A percentile compares a stretch with the other conserved stretches of the same genome.
Conservation (phyloP, 2,888 invertebrate species). For the Dascillus cervinus region DNA sequence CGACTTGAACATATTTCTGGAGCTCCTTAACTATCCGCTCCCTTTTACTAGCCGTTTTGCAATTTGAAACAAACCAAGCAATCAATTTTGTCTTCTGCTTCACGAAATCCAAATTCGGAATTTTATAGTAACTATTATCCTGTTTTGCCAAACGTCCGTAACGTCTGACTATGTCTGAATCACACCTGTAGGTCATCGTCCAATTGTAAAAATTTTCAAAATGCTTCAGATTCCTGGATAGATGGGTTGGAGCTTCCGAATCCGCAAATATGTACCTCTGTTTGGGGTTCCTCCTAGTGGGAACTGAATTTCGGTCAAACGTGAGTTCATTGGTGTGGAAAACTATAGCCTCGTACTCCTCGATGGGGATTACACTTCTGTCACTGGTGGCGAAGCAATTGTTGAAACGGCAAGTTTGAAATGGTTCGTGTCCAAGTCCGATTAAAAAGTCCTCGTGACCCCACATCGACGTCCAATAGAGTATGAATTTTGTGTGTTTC, state of each 20-base stretch:
- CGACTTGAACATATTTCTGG: conserved; percentile 50
- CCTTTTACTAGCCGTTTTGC: conserved; percentile 42
- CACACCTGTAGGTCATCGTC: conserved; percentile 50
- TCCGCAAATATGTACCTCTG: conserved; percentile 47
- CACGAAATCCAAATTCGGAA: conserved; percentile 19
- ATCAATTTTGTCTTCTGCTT: conserved; percentile 43
- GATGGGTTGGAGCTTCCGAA: conserved; percentile 42
- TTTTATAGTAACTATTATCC: conserved; percentile 15
- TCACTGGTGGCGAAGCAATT: conserved; percentile 44
- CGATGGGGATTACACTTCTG: conserved; percentile 31
- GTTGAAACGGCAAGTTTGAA: conserved; percentile 33
- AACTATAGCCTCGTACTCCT: conserved; percentile 46
- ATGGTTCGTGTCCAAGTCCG: conserved; percentile 21
- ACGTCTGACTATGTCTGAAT: conserved; percentile 37
- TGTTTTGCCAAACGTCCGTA: conserved; percentile 25
- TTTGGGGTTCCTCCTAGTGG: conserved; percentile 30
- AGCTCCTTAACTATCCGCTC: conserved; percentile 44
- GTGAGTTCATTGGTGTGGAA: conserved; percentile 44
- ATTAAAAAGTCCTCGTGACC: conserved; percentile 19
- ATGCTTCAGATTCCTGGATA: conserved; percentile 13
- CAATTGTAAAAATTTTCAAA: conserved; percentile 46
- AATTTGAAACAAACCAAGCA: conserved; percentile 52
- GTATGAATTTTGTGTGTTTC: conserved; percentile 19
- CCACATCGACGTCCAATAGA: conserved; percentile 27
- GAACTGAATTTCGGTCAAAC: conserved; percentile 26